Evolutionary conservation across 1,140 invertebrate genomes (phyloP), one percentile per base, ranked within the genome.

Genomic region (Laupala kohalensis): DNA sequence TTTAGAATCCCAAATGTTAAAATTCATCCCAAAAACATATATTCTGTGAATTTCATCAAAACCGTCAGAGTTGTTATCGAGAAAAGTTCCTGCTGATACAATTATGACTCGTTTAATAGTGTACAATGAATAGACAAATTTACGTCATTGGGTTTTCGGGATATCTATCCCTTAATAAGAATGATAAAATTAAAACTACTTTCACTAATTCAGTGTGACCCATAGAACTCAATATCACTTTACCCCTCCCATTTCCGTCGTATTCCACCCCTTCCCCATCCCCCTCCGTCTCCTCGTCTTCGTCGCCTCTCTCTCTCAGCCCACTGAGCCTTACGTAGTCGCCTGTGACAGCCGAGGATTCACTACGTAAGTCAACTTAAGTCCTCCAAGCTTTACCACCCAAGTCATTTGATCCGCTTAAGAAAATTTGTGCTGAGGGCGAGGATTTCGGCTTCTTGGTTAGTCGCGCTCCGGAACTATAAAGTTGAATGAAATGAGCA

Each of bases 331-430:
- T 53, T 53, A 68, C 67, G 67, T 68, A 68, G 67, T 68, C 67
- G 67, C 67, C 67, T 68, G 67, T 68, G 67, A 68, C 67, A 68
- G 67, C 29, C 67, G 27, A 68, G 67, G 67, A 68, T 68, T 68
- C 67, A 29, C 67, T 68, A 68, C 67, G 67, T 74, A 74, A 74
- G 73, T 74, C 73, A 74, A 71, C 23, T 69, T 74, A 74, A 74
- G 73, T 72, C 71, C 63, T 65, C n/a, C 26, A 68, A 68, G 73
- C 71, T 72, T 74, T 74, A 72, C 72, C 70, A 71, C 69, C 69
- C 73, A 68, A 75, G 72, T 74, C 73, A 72, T 73, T 74, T 75
- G 74, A 75, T 75, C 74, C 74, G 73, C 71, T 74, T 75, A 75
- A 75, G 74, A 73, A 75, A 75, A 75, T 75, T 75, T 75, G 73